phyloP scores from a whole-genome alignment of 2,113 vertebrate genomes.

The Odobenus rosmarus region DNA sequence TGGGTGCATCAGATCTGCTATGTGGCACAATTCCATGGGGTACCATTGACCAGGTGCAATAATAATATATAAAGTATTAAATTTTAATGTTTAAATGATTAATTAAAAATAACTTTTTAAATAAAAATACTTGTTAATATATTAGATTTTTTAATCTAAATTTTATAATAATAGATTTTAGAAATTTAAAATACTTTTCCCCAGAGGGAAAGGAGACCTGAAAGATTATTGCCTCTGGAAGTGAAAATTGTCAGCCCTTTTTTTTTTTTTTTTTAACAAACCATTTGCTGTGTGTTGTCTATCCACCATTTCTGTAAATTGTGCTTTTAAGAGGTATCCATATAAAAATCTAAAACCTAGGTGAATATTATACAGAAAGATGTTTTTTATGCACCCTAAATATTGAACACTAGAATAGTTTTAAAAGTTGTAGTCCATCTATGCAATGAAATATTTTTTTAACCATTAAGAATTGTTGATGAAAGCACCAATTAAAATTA shows the following conservation, averaged over 20 bases:
- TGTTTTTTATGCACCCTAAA: background rate
- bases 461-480: background rate
- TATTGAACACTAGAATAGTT: background rate
- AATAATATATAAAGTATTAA: background rate
- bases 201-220: background rate
- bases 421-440: background rate
- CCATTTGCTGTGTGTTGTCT: background rate
- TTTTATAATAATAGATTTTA: background rate
- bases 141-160: background rate
- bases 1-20: background rate
- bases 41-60: background rate
- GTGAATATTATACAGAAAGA: background rate
- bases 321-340: background rate
- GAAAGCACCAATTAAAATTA: background rate
- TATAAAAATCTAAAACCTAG: background rate
- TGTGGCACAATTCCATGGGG: accelerated
- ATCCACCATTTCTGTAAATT: background rate
- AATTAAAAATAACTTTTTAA: background rate
- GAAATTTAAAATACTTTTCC: background rate
- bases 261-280: background rate
- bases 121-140: background rate
- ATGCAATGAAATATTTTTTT: background rate
- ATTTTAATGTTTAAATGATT: background rate
- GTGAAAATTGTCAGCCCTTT: background rate
- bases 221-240: background rate